Conservation (phyloP, 2,797 vertebrate species). For the Gastrophryne carolinensis region DNA sequence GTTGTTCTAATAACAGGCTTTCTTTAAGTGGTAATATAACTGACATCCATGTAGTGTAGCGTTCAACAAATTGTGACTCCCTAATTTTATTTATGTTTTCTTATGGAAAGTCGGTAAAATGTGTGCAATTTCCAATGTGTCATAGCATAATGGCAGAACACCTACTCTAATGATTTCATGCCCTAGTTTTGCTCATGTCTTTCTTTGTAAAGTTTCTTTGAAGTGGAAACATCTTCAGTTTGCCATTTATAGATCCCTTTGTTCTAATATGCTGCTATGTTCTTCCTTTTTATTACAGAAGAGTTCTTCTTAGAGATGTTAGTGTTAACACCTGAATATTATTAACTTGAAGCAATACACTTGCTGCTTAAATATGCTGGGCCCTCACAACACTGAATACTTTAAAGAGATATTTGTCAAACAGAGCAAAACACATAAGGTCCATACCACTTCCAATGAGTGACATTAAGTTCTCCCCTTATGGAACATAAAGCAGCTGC, state of each 20-base stretch:
- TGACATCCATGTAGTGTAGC: too few relatives aligned
- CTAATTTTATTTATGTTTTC: too few relatives aligned
- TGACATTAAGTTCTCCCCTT: neutral
- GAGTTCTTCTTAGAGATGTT: neutral
- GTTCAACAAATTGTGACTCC: too few relatives aligned
- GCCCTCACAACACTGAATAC: neutral
- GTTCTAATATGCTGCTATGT: neutral
- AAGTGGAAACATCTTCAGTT: neutral
- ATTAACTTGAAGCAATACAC: neutral
- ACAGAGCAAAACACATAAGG: neutral
- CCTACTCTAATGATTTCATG: neutral
- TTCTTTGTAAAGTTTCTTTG: neutral
- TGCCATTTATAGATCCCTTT: neutral
- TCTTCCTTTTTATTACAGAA: neutral
- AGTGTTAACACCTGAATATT: neutral
- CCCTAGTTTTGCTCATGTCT: neutral
- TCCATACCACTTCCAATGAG: neutral
- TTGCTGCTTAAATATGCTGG: neutral
- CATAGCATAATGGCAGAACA: too few relatives aligned
- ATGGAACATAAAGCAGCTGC: neutral
- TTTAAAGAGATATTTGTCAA: neutral
- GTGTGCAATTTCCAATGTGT: too few relatives aligned
- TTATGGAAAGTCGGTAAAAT: too few relatives aligned
- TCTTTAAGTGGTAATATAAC: too few relatives aligned
- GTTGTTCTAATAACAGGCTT: too few relatives aligned